Evolutionary conservation across 2,113 vertebrate species (phyloP).

Genomic region (Epinephelus fuscoguttatus): DNA sequence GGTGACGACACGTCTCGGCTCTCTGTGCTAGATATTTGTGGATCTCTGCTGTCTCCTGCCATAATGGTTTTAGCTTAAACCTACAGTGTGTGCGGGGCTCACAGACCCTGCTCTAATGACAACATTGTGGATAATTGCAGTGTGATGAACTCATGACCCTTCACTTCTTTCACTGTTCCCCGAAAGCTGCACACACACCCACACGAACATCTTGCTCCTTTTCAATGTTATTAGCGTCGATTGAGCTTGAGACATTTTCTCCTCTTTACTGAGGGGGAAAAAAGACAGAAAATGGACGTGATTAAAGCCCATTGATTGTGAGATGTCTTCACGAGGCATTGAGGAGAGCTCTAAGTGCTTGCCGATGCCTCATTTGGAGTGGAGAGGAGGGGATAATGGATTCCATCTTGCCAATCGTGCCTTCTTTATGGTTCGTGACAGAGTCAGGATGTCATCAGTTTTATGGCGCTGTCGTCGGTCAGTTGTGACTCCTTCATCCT

Average conservation of each 20-base stretch:
- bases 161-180: constrained; percentile 8
- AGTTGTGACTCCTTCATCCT: constrained; percentile 35
- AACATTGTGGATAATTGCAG: constrained; percentile 23
- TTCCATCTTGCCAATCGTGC: constrained; percentile 59
- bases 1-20: neutral
- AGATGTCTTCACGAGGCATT: constrained; percentile 64
- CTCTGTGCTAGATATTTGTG: neutral
- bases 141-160: constrained; percentile 46
- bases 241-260: constrained; percentile 60
- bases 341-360: constrained; percentile 55
- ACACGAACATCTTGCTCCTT: constrained; percentile 20
- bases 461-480: constrained; percentile 36
- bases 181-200: constrained; percentile 25
- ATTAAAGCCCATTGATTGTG: constrained; percentile 77
- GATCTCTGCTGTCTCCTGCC: neutral
- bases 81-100: neutral
- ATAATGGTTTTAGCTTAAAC: neutral
- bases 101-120: neutral
- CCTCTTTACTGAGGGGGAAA: constrained; percentile 40
- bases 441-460: constrained; percentile 67
- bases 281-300: constrained; percentile 53
- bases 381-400: constrained; percentile 73
- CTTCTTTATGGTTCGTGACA: constrained; percentile 73
- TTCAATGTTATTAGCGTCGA: constrained; percentile 41
- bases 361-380: constrained; percentile 53